These are phyloP conservation scores for Hyalella azteca DNA, from an alignment of 2,888 invertebrate genomes.

Conservation along the genomic window DNA sequence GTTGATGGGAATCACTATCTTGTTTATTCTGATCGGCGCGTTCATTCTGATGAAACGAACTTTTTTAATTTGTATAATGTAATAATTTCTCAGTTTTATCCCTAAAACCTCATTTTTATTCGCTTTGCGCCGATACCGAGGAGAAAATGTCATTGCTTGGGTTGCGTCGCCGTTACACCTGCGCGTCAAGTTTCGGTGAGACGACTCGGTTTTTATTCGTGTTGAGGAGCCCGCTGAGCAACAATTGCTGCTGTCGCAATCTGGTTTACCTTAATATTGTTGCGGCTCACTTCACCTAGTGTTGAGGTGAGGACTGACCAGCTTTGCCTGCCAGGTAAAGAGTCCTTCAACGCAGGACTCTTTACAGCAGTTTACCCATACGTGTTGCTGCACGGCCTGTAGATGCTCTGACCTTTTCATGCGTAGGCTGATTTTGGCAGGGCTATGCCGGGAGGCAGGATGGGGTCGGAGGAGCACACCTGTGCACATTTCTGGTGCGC, in stretches of 20 bases:
- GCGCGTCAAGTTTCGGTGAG: too few species aligned
- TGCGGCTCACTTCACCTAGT: background rate
- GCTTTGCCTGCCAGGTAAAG: background rate
- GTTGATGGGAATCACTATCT: too few species aligned
- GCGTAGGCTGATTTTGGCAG: background rate
- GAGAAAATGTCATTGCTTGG: too few species aligned
- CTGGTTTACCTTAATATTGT: background rate
- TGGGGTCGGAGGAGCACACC: background rate
- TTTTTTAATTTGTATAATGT: too few species aligned
- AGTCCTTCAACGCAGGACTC: background rate
- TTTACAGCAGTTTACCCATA: background rate
- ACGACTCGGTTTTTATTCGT: constrained; percentile 6
- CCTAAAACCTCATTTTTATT: too few species aligned
- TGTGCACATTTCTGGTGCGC: background rate
- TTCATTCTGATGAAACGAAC: too few species aligned
- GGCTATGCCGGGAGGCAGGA: background rate
- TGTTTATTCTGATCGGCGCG: too few species aligned
- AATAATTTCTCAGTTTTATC: too few species aligned
- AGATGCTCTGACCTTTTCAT: background rate
- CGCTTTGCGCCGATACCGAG: too few species aligned
- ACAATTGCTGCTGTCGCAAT: background rate
- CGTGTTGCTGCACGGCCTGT: background rate
- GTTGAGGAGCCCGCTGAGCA: too few species aligned
- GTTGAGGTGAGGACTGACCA: background rate
- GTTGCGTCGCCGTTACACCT: too few species aligned